These are phyloP conservation scores for Saguinus imperator DNA, from an alignment of 2,113 vertebrate species.

Conservation along the genomic window DNA sequence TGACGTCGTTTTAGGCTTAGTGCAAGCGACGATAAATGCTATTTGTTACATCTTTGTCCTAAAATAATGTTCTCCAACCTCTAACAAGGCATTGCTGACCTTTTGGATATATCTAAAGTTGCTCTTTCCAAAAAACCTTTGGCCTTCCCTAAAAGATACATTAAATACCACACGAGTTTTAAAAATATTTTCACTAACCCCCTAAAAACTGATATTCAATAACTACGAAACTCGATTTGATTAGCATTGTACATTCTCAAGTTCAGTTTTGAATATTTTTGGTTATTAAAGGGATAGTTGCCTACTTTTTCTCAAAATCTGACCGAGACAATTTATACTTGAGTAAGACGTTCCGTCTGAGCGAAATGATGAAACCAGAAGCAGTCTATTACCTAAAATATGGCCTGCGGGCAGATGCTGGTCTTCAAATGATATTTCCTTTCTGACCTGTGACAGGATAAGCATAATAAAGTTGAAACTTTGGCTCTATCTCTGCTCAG, in stretches of 20 bases:
- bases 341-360: background rate
- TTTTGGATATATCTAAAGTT: background rate
- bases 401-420: accelerated
- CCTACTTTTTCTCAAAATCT: background rate
- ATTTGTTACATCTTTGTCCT: background rate
- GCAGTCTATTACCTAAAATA: background rate
- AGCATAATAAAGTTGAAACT: background rate
- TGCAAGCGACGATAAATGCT: background rate
- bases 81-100: too few relatives aligned
- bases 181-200: background rate
- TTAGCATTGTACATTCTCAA: background rate
- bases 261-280: background rate
- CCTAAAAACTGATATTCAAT: background rate
- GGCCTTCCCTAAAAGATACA: background rate
- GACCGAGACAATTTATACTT: background rate
- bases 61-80: background rate
- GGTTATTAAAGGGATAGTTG: background rate
- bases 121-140: background rate
- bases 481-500: too few relatives aligned
- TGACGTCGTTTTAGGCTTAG: background rate
- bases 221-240: background rate
- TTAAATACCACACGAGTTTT: background rate
- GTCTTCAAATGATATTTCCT: background rate
- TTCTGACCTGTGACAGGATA: background rate
- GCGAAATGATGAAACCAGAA: background rate